Evolutionary conservation across 2,888 invertebrate species (phyloP), one percentile per base, ranked within the genome.

Genomic region (Agrypnus murinus): DNA sequence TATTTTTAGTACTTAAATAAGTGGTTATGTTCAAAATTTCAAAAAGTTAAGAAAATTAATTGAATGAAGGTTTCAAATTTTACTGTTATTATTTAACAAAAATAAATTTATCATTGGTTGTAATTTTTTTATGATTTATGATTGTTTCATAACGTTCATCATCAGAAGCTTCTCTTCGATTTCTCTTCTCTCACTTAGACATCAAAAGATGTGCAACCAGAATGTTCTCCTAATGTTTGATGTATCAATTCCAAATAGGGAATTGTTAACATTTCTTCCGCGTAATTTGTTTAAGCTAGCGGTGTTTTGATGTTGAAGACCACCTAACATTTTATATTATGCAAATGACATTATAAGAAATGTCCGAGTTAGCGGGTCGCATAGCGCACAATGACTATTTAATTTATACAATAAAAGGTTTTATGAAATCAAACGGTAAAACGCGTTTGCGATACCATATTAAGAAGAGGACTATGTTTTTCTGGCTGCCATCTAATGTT

Each of bases 391-490:
- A 48, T 66, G 59, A 66, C 65, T 57, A 45, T 65, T 65, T 65
- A 57, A 65, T 65, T 65, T 65, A 57, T 65, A 58, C 57, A 59
- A 59, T 59, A 60, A 65, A 65, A 62, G 55, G 58, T 48, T 66
- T 55, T 53, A 62, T 60, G 62, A 62, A 32, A 68, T 45, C 31
- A 55, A 68, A 60, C 68, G 68, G 68, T 62, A 68, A 43, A 69
- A 58, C 62, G 57, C 62, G 50, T 60, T 66, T 50, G 17, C 60
- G 60, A 58, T 48, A 45, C 67, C 62, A 62, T 68, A 62, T 68
- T 60, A 48, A 66, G 65, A 55, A 48, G 48, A 25, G 17, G 25
- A 38, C 2, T 12, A 8, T 12, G 10, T 12, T 38, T 38, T 12
- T 10, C 38, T 38, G 25, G 25, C 25, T 25, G 25, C 25, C 5